Conservation (phyloP, 2,888 invertebrate species). For the Cheilosia soror region DNA sequence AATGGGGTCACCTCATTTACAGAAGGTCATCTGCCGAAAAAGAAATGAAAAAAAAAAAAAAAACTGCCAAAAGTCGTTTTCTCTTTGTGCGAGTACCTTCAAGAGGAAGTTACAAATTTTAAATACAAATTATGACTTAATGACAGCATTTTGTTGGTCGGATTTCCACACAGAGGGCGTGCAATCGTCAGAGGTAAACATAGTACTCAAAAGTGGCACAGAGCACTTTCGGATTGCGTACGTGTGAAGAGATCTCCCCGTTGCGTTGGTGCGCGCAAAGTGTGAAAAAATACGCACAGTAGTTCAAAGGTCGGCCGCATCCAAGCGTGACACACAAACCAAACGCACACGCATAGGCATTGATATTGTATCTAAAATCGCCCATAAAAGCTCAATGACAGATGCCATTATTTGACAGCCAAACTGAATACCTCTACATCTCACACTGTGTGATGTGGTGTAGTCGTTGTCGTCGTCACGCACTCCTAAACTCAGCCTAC, state of each 20-base stretch:
- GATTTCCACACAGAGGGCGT: constrained; percentile 26
- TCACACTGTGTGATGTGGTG: not conserved
- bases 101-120: constrained; percentile 69
- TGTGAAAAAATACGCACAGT: constrained; percentile 19
- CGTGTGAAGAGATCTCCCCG: constrained; percentile 15
- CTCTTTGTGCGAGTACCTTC: constrained; percentile 55
- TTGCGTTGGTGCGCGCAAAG: not conserved
- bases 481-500: constrained; percentile 73
- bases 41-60: constrained; percentile 16
- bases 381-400: constrained; percentile 38
- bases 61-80: constrained; percentile 53
- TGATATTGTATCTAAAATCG: not conserved
- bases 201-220: constrained; percentile 46
- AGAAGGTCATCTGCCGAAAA: constrained; percentile 58
- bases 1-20: constrained; percentile 69
- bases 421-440: not conserved
- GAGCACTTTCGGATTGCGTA: constrained; percentile 10
- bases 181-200: constrained; percentile 61
- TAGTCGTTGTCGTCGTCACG: constrained; percentile 48
- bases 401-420: constrained; percentile 21
- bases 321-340: constrained; percentile 16
- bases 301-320: constrained; percentile 37
- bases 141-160: constrained; percentile 39
- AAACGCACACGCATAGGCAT: not conserved
- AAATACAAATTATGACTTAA: constrained; percentile 63